These are phyloP conservation scores for Phymastichus coffea DNA, from an alignment of 1,140 invertebrate genomes.

Conservation along the genomic window DNA sequence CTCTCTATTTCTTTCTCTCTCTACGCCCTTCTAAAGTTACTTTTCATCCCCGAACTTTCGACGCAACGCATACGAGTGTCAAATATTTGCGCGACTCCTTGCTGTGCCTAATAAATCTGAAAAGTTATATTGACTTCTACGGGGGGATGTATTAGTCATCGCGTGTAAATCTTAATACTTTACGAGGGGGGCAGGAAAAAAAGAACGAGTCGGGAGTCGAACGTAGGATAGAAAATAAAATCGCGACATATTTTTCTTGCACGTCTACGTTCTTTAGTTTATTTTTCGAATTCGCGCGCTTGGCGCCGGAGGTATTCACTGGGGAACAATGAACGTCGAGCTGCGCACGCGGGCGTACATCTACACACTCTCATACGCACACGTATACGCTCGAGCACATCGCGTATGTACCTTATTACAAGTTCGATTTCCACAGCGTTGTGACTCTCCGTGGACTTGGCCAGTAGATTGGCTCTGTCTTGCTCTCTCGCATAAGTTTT, in stretches of 20 bases:
- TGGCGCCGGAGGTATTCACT: slow-evolving; percentile 9
- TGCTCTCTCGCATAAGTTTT: background rate
- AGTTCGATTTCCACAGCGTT: slow-evolving; percentile 47
- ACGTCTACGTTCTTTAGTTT: slow-evolving; percentile 7
- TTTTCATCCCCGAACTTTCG: no score
- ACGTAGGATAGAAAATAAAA: background rate
- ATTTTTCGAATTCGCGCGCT: slow-evolving; percentile 17
- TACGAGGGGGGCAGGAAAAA: background rate
- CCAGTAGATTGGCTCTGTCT: slow-evolving; percentile 38
- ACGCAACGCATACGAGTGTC: no score
- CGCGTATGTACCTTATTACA: slow-evolving; percentile 46
- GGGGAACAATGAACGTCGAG: slow-evolving; percentile 21
- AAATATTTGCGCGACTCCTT: no score
- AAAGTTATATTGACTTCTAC: no score
- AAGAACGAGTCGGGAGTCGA: background rate
- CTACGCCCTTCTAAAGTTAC: no score
- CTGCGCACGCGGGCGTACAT: background rate
- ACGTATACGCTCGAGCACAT: background rate
- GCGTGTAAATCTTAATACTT: no score
- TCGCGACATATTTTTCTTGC: slow-evolving; percentile 18
- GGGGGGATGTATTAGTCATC: no score
- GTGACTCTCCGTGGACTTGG: slow-evolving; percentile 40
- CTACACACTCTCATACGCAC: background rate
- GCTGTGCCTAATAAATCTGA: no score
- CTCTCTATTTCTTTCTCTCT: no score